Evolutionary conservation across 2,113 vertebrate species (phyloP).

Genomic region (Pygathrix nemaeus): DNA sequence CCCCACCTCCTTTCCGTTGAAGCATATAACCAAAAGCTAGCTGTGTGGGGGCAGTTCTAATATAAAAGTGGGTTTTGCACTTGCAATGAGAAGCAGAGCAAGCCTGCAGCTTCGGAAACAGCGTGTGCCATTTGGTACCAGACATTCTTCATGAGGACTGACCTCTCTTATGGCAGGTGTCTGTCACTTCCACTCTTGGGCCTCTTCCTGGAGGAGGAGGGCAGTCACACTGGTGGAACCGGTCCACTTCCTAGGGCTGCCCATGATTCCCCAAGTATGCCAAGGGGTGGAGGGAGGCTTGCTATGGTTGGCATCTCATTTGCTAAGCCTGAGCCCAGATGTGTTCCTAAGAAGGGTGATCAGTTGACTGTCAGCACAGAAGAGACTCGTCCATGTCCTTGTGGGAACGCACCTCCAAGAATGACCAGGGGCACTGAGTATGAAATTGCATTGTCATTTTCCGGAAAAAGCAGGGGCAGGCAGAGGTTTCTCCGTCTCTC

Average conservation of each 20-base stretch:
- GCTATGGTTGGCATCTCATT: background rate
- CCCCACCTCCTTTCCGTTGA: background rate
- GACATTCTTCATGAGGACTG: background rate
- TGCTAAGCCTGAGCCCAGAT: background rate
- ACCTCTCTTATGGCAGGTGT: background rate
- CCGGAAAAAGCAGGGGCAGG: background rate
- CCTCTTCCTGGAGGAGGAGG: slow-evolving; percentile 5
- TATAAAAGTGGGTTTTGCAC: accelerated
- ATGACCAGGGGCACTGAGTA: background rate
- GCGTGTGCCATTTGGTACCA: background rate
- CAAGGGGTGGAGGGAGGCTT: background rate
- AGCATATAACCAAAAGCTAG: background rate
- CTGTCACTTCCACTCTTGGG: background rate
- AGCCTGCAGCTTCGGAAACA: background rate
- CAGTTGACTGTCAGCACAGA: background rate
- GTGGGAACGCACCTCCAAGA: background rate
- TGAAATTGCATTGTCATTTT: background rate
- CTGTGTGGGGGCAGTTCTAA: background rate
- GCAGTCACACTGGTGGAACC: background rate
- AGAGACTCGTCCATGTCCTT: background rate
- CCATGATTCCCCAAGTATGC: background rate
- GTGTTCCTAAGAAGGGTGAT: background rate
- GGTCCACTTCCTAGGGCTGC: slow-evolving; percentile 40
- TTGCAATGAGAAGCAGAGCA: no score
- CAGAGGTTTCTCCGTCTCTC: background rate